Evolutionary conservation across 2,797 vertebrate genomes (phyloP).

Genomic region (Sebastes oblongus): DNA sequence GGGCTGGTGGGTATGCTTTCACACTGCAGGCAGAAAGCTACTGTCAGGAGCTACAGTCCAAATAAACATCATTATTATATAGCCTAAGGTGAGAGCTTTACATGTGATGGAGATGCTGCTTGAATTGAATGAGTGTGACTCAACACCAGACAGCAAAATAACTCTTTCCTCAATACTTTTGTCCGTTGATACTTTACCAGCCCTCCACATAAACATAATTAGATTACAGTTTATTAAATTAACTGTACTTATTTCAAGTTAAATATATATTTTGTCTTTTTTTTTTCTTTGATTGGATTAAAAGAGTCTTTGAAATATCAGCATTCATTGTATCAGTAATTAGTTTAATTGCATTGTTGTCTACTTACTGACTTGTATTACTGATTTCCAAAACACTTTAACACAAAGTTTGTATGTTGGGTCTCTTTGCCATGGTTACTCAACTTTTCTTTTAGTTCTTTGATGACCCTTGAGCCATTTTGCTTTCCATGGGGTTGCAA

Average conservation of each 20-base stretch:
- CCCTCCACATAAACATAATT: neutral
- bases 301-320: neutral
- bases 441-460: neutral
- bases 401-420: neutral
- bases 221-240: neutral
- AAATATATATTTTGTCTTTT: neutral
- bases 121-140: slow-evolving; percentile 51
- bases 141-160: slow-evolving; percentile 22
- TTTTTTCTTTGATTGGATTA: neutral
- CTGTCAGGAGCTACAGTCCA: slow-evolving; percentile 50
- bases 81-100: slow-evolving; percentile 58
- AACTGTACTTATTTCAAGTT: neutral
- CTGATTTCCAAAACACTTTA: neutral
- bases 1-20: slow-evolving; percentile 42
- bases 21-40: slow-evolving; percentile 41
- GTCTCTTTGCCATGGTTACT: neutral
- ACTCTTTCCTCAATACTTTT: slow-evolving; percentile 7
- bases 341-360: neutral
- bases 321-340: neutral
- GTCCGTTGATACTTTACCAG: neutral
- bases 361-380: neutral
- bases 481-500: neutral
- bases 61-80: slow-evolving; percentile 69
- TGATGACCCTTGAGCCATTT: neutral
- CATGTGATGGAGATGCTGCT: slow-evolving; percentile 46